Base-by-base conservation (phyloP, 2,888 invertebrate genomes). In the Drosophila niveifrons region DNA sequence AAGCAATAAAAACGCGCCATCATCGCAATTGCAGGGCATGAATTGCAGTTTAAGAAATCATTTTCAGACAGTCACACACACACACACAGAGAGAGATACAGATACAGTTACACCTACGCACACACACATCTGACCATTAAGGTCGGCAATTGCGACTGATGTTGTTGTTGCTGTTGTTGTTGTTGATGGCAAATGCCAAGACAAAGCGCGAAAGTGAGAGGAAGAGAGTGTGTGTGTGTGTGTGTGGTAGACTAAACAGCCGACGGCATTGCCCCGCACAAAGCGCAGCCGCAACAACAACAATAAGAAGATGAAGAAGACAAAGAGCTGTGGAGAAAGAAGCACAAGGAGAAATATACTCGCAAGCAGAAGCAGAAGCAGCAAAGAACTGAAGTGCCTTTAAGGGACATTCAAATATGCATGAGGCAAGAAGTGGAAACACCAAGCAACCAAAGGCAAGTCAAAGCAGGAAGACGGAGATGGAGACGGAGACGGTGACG, bases 341-440 rank as follows among this genome's bases (percentile, higher is more conserved):
- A 51, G 41, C 61, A 65, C 43, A 43, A 50, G 58, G 50, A 43
- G 53, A 46, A 51, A 65, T 61, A 64, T 53, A 41, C 39, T 41
- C 15, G 39, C 13, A 61, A 68, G 73, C 62, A 74, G 55, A 61
- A 68, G 73, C 62, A 74, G 55, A 55, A 63, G 67, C 64, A 44
- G 72, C 55, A 78, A 74, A 77, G 71, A 77, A 71, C 87, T 77
- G 74, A 87, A 85, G 85, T 82, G 88, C 85, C 85, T 87, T 88
- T 86, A 85, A 88, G 88, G 85, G 88, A 87, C 80, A 81, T 82
- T 86, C 72, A 87, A 87, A 86, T 86, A 86, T 86, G 88, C 85
- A 86, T 88, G 88, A 85, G 74, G 68, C 66, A 63, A 72, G 74
- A 68, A 68, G 71, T 65, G 68, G 71, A 77, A 73, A 44, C 43